phyloP scores from a whole-genome alignment of 2,888 invertebrate genomes.

The Eilema depressum region DNA sequence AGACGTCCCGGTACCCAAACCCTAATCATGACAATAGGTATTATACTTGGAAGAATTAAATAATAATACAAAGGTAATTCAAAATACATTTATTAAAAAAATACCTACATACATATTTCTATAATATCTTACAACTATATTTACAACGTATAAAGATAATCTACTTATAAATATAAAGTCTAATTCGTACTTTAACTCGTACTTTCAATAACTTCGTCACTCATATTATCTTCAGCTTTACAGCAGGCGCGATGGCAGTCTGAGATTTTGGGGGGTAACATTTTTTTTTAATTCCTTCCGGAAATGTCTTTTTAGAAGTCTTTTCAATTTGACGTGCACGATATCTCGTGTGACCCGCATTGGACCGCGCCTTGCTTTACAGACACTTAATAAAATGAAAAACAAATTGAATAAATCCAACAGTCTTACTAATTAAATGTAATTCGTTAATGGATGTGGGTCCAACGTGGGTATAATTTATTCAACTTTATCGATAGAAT shows the following conservation, averaged over 20 bases:
- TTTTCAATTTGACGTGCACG: too few species aligned
- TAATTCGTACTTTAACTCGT: not conserved
- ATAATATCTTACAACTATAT: conserved; percentile 44
- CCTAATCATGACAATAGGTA: too few species aligned
- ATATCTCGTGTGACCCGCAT: too few species aligned
- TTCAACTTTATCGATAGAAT: not conserved
- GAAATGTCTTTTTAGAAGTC: too few species aligned
- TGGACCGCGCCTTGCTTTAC: too few species aligned
- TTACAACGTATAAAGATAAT: conserved; percentile 39
- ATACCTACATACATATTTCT: conserved; percentile 26
- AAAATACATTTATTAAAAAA: conserved; percentile 7
- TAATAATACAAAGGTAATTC: not conserved
- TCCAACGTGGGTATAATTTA: not conserved
- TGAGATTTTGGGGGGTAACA: too few species aligned
- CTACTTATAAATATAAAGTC: not conserved
- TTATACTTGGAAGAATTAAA: too few species aligned
- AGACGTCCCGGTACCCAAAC: too few species aligned
- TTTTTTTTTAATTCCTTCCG: too few species aligned
- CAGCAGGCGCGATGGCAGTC: too few species aligned
- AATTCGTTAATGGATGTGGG: not conserved
- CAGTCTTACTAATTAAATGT: not conserved
- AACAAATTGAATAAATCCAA: not conserved
- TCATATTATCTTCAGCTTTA: not conserved
- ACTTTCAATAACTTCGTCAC: not conserved
- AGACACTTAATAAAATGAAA: not conserved